A percentile compares a stretch with the other conserved stretches of the same genome.
Evolutionary conservation across 2,888 invertebrate species (phyloP).

Genomic region (Pocota personata): DNA sequence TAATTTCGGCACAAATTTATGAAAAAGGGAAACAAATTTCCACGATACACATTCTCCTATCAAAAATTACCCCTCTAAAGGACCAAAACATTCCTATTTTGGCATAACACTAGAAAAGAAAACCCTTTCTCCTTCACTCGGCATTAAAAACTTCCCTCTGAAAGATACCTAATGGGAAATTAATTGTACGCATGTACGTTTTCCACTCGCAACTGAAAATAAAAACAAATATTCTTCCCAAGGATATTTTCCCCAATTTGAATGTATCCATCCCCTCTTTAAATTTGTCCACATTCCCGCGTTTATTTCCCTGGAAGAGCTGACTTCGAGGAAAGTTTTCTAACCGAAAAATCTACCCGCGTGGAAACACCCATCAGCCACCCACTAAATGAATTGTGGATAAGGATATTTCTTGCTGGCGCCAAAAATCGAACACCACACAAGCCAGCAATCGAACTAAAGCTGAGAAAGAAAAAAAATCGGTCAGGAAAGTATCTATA

Average conservation of each 20-base stretch:
- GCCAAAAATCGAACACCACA: slow-evolving; percentile 66
- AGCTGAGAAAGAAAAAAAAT: background rate
- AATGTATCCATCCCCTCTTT: background rate
- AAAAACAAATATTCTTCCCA: too few relatives aligned
- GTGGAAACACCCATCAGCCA: background rate
- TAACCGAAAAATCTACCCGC: background rate
- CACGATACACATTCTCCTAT: background rate
- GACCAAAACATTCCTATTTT: background rate
- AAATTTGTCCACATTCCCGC: slow-evolving; percentile 19
- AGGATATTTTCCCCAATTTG: slow-evolving; percentile 14
- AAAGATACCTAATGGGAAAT: slow-evolving; percentile 4
- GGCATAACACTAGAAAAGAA: background rate
- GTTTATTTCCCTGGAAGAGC: background rate
- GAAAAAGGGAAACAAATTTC: background rate
- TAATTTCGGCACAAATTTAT: background rate
- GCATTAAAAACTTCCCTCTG: background rate
- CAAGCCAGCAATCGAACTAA: slow-evolving; percentile 51
- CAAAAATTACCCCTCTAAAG: background rate
- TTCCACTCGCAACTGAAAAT: background rate
- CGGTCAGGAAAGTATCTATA: slow-evolving; percentile 23
- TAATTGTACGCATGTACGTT: slow-evolving; percentile 59
- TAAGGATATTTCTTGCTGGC: slow-evolving; percentile 51
- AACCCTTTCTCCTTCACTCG: background rate
- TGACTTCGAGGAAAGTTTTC: background rate
- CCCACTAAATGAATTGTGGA: slow-evolving; percentile 59